Evolutionary conservation across 2,888 invertebrate genomes (phyloP), one percentile per base, ranked within the genome.

Genomic region (Hanleya hanleyi): DNA sequence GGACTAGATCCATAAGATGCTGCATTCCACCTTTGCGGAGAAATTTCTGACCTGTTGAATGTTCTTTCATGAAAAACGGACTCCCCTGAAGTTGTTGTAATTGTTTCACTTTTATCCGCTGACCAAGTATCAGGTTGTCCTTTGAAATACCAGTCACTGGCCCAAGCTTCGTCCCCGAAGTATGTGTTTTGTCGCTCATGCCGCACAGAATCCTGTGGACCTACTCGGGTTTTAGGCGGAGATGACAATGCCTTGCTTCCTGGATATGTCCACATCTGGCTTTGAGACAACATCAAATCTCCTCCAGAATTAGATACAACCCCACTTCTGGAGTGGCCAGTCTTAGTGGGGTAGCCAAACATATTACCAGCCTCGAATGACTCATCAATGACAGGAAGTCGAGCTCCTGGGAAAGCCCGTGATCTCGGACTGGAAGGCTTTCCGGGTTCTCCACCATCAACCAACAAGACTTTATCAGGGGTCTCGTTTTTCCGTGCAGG

Each of bases 1-100:
- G 57, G 57, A 57, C 57, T 57, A 2, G 57, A 57, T 57, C 57
- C 57, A 57, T 57, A 57, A 57, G 57, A 57, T 57, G 29, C 57
- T 15, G 57, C 32, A 9, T 32, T 26, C 29, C 32, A 57, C 26
- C 7, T 47, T 47, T 57, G 22, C 26, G 57, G 22, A 4, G 57
- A 32, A n/a, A n/a, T n/a, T n/a, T n/a, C n/a, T n/a, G n/a, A n/a
- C n/a, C n/a, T n/a, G n/a, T n/a, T n/a, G n/a, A n/a, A n/a, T n/a
- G n/a, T n/a, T n/a, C n/a, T n/a, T n/a, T n/a, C n/a, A n/a, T n/a
- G n/a, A n/a, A n/a, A n/a, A n/a, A n/a, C n/a, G n/a, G n/a, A n/a
- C n/a, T n/a, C n/a, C n/a, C n/a, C n/a, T n/a, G n/a, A n/a, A 4
- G 57, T 29, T 22, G 15, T 57, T 22, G 57, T 4, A 4, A 7